A percentile compares a stretch with the other conserved stretches of the same genome.
phyloP scores from a whole-genome alignment of 2,113 vertebrate genomes.

The Sceloporus tristichus region DNA sequence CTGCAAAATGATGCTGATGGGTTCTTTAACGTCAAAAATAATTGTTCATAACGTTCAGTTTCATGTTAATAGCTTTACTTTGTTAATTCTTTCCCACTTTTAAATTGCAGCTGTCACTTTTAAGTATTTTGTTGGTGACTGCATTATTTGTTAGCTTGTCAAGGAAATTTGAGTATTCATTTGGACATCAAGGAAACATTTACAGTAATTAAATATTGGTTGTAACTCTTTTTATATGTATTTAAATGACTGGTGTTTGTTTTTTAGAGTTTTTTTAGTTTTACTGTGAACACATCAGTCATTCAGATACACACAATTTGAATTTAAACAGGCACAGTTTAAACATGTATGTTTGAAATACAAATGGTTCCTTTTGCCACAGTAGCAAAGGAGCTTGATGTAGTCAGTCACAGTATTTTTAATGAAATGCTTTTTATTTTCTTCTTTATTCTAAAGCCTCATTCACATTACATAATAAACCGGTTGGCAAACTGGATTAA shows the following conservation, averaged over 20 bases:
- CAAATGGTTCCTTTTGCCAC: not conserved
- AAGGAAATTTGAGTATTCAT: too few relatives aligned
- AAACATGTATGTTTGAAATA: not conserved
- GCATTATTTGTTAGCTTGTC: not conserved
- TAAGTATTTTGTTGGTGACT: not conserved
- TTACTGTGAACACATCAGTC: too few relatives aligned
- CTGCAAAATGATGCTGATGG: not conserved
- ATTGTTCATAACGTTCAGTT: not conserved
- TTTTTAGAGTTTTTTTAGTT: too few relatives aligned
- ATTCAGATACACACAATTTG: too few relatives aligned
- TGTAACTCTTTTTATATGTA: not conserved
- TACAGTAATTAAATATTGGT: not conserved
- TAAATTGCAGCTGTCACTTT: not conserved
- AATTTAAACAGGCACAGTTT: too few relatives aligned
- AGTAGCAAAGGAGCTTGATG: too few relatives aligned
- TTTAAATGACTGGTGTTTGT: not conserved
- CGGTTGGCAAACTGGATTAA: too few relatives aligned
- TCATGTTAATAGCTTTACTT: not conserved
- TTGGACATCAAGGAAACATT: too few relatives aligned
- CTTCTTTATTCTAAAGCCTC: not conserved
- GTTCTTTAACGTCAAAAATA: not conserved
- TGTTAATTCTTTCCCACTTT: not conserved
- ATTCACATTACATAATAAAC: too few relatives aligned
- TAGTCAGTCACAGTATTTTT: not conserved
- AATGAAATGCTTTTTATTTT: not conserved